Evolutionary conservation across 2,888 invertebrate genomes (phyloP).

Genomic region (Habroteleia sp.): DNA sequence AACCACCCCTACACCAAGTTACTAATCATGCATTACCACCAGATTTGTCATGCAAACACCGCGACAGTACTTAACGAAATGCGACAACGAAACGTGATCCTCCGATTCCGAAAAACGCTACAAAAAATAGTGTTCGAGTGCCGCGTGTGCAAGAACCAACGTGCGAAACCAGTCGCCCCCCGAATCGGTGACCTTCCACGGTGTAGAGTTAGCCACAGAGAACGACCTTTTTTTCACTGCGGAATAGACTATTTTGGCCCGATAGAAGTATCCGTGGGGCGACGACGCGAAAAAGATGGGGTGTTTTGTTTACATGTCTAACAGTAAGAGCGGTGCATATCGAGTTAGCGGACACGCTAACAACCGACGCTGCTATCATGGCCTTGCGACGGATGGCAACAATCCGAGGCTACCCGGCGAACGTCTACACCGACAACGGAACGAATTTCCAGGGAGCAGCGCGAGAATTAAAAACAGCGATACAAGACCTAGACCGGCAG

Average conservation of each 20-base stretch:
- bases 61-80: too few relatives aligned
- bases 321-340: neutral
- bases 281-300: neutral
- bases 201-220: neutral
- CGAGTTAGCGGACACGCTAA: neutral
- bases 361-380: neutral
- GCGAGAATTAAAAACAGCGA: neutral
- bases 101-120: too few relatives aligned
- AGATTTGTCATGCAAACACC: neutral
- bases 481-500: neutral
- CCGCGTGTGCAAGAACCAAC: neutral
- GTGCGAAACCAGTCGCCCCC: neutral
- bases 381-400: neutral
- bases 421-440: neutral
- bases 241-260: constrained; percentile 4
- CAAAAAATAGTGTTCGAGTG: neutral
- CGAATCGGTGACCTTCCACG: neutral
- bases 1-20: neutral
- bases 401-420: neutral
- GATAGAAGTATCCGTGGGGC: neutral
- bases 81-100: too few relatives aligned
- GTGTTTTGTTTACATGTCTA: neutral
- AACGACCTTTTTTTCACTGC: neutral
- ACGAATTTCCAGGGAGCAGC: neutral
- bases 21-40: constrained; percentile 3